Evolutionary conservation across 2,888 invertebrate species (phyloP), one percentile per base, ranked within the genome.

Genomic region (Yponomeuta cagnagella): DNA sequence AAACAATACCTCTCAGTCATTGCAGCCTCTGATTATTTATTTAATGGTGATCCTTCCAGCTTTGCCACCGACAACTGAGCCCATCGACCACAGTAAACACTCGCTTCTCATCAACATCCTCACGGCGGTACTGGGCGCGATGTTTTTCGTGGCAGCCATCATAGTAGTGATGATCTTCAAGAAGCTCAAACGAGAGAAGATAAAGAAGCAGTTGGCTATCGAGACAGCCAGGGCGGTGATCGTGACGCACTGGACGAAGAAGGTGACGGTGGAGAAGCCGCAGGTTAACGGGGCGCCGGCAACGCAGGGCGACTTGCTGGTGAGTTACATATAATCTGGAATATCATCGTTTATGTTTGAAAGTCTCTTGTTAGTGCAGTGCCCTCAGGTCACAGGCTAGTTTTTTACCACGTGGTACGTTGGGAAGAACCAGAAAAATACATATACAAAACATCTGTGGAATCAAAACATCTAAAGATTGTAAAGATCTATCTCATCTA

Each of bases 231-330:
- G 95, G 70, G 95, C 95, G 0, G 96, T 95, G n/a, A 96, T 97
- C 0, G 95, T 96, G 3, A 97, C 97, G 48, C 97, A 97, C 76
- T 97, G 97, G 96, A 97, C 97, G 0, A 97, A 97, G 86, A 97
- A 97, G 83, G 96, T 97, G 2, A 96, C 97, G 10, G 96, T 97
- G 3, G 97, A 97, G 82, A 97, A 97, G 80, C 96, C 96, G 63
- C 93, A 92, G 66, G 90, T 95, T 71, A 93, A 93, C 33, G 95
- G 95, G 71, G 92, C 84, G 67, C 83, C 93, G 72, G 93, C 93
- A 78, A 91, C 93, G 74, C 93, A 93, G 23, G 93, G 93, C 67
- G 95, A 96, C 78, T 94, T 94, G 63, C 82, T 95, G 87, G 95
- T 95, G 81, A 89, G 87, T 70, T 9, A 10, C 8, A 1, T 43